Evolutionary conservation across 2,888 invertebrate genomes (phyloP), one percentile per base, ranked within the genome.

Genomic region (Suillia variegata): DNA sequence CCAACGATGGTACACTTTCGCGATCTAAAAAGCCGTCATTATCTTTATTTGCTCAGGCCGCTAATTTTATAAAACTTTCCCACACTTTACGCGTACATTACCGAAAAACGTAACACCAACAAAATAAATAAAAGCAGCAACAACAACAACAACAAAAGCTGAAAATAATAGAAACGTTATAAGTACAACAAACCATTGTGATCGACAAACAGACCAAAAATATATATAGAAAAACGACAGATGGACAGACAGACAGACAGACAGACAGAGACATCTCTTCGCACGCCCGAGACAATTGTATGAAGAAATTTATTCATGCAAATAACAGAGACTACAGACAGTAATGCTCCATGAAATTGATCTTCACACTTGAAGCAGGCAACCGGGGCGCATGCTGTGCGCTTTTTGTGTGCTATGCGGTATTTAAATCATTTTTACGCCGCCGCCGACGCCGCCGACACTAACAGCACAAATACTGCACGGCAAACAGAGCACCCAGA

Each of bases 261-360:
- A 26, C 55, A 38, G 26, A 20, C 38, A 48, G n/a, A n/a, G n/a
- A n/a, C n/a, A n/a, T n/a, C n/a, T n/a, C n/a, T n/a, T n/a, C n/a
- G n/a, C n/a, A n/a, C n/a, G n/a, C n/a, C n/a, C n/a, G n/a, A n/a
- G n/a, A n/a, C n/a, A n/a, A n/a, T n/a, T n/a, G n/a, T n/a, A n/a
- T n/a, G n/a, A n/a, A n/a, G n/a, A n/a, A n/a, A 4, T n/a, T n/a
- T 13, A 38, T 13, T n/a, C 38, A 38, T 4, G 38, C 38, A n/a
- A 38, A 38, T 38, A 38, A n/a, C 38, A 38, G 38, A n/a, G n/a
- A n/a, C n/a, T n/a, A n/a, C n/a, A n/a, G n/a, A 45, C 45, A 45
- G 67, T 73, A 73, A 73, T 73, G 72, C 65, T 73, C 71, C 78
- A 71, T 78, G 78, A 78, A 78, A 78, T 77, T 77, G 77, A 78